phyloP scores from a whole-genome alignment of 2,113 vertebrate genomes.

The Triplophysa tibetana region DNA sequence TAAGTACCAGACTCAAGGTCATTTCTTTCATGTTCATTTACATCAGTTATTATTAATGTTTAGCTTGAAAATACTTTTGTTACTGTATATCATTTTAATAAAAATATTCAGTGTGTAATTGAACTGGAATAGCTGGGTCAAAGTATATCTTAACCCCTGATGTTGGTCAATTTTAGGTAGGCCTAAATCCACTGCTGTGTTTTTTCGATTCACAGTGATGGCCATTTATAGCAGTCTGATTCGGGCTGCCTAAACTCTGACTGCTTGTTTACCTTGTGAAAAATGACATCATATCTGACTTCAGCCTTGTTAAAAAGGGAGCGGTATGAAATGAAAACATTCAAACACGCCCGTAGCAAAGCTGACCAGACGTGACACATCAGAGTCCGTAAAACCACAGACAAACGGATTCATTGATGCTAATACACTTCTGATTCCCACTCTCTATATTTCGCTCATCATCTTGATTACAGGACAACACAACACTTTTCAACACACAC shows the following conservation, averaged over 20 bases:
- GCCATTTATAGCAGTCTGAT: neutral
- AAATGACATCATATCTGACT: slow-evolving; percentile 50
- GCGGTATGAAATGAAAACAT: slow-evolving; percentile 40
- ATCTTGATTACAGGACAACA: neutral
- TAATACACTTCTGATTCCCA: neutral
- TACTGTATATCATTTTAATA: no score
- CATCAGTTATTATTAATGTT: no score
- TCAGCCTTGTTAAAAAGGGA: slow-evolving; percentile 42
- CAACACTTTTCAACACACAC: neutral
- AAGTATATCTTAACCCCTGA: no score
- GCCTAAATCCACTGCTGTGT: neutral
- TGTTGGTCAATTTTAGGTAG: no score
- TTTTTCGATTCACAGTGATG: neutral
- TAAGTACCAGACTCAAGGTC: no score
- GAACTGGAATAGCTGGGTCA: no score
- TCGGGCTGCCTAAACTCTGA: neutral
- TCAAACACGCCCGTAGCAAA: slow-evolving; percentile 26
- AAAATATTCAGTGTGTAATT: no score
- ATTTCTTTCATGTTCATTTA: no score
- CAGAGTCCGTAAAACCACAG: slow-evolving; percentile 24
- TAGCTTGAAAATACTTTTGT: no score
- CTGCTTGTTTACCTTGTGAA: slow-evolving; percentile 21
- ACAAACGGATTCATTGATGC: slow-evolving; percentile 28
- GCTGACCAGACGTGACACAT: slow-evolving; percentile 31
- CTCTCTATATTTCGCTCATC: neutral